A percentile compares a stretch with the other conserved stretches of the same genome.
Conservation (phyloP, 1,140 invertebrate species). For the Akabosia matsudoensis region DNA sequence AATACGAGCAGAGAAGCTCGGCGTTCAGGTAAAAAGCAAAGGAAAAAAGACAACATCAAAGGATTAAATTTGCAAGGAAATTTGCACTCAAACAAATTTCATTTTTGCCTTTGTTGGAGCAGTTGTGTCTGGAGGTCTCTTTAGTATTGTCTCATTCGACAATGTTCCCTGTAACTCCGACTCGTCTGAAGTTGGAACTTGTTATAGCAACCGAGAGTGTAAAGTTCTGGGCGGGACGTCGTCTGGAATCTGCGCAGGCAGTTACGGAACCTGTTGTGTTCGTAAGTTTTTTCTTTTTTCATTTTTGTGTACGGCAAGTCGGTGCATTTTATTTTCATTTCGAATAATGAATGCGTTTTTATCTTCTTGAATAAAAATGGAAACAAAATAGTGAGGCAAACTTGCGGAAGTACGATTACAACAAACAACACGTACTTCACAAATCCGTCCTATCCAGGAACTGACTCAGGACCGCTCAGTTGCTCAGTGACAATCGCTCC, state of each 20-base stretch:
- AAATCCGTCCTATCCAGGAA: slow-evolving; percentile 74
- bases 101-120: background rate
- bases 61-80: background rate
- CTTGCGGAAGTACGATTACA: slow-evolving; percentile 68
- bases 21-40: slow-evolving; percentile 31
- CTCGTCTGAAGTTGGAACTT: slow-evolving; percentile 33
- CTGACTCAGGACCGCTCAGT: slow-evolving; percentile 58
- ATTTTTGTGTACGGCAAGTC: background rate
- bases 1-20: slow-evolving; percentile 33
- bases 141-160: slow-evolving; percentile 45
- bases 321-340: background rate
- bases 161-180: slow-evolving; percentile 43
- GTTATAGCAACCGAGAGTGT: slow-evolving; percentile 43
- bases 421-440: slow-evolving; percentile 82
- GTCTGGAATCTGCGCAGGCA: slow-evolving; percentile 44
- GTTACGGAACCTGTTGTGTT: slow-evolving; percentile 44
- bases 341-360: background rate
- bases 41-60: background rate
- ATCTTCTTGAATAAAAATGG: too few relatives aligned
- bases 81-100: background rate
- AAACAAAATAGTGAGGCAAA: slow-evolving; percentile 64
- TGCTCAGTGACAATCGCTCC: slow-evolving; percentile 67
- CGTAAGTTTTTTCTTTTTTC: slow-evolving; percentile 25
- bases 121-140: slow-evolving; percentile 45
- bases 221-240: slow-evolving; percentile 30